These are phyloP conservation scores for Tiliacea aurago DNA, from an alignment of 2,888 invertebrate species.

Conservation along the genomic window DNA sequence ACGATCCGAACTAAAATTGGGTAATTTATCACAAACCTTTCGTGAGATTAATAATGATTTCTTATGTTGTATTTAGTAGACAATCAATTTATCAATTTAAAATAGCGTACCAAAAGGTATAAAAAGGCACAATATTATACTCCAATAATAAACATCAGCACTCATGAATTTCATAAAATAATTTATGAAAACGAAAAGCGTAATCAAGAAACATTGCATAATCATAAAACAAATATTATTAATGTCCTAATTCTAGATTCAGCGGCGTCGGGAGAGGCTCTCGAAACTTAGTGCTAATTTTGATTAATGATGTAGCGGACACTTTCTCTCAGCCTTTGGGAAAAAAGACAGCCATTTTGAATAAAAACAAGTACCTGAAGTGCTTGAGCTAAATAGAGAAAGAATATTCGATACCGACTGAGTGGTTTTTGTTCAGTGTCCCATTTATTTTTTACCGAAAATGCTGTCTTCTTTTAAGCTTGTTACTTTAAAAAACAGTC, in stretches of 20 bases:
- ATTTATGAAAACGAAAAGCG: conserved; percentile 33
- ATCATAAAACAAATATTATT: conserved; percentile 57
- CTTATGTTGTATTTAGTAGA: neutral
- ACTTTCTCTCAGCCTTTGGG: conserved; percentile 7
- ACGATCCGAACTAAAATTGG: neutral
- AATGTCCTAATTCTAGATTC: conserved; percentile 63
- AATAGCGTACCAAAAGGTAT: neutral
- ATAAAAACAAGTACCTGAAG: conserved; percentile 6
- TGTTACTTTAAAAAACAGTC: neutral
- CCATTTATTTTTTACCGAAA: neutral
- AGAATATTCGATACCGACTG: neutral
- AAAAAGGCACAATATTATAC: neutral
- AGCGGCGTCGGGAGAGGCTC: conserved; percentile 55
- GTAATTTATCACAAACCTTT: neutral
- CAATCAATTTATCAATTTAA: neutral
- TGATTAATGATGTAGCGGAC: conserved; percentile 62
- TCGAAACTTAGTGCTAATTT: conserved; percentile 67
- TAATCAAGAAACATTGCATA: conserved; percentile 46
- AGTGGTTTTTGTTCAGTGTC: conserved; percentile 14
- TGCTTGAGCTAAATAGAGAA: neutral
- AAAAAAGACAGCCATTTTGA: conserved; percentile 32
- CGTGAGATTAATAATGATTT: neutral
- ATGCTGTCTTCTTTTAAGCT: neutral
- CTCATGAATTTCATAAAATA: conserved; percentile 19
- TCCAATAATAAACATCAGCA: conserved; percentile 11